Percentiles rank a stretch among this genome's conserved stretches.
phyloP scores from a whole-genome alignment of 2,888 invertebrate species.

The Ochlodes sylvanus region DNA sequence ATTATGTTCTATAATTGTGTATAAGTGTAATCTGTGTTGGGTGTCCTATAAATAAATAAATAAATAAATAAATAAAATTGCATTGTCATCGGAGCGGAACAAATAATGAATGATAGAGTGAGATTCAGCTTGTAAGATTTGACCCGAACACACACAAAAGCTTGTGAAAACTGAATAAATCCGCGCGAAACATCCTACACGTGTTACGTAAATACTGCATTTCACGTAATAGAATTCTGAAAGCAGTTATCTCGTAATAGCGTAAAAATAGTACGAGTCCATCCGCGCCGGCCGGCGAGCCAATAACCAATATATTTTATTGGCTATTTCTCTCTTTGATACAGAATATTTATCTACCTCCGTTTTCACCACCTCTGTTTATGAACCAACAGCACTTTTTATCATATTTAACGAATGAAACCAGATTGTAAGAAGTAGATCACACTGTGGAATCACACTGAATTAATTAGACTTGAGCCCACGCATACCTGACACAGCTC shows the following conservation, averaged over 20 bases:
- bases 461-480: no score
- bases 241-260: slow-evolving; percentile 14
- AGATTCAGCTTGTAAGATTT: no score
- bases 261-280: slow-evolving; percentile 25
- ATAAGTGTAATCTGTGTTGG: no score
- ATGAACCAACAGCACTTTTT: slow-evolving; percentile 27
- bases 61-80: no score
- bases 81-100: no score
- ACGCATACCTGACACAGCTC: no score
- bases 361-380: slow-evolving; percentile 40
- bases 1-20: no score
- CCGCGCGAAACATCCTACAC: background rate
- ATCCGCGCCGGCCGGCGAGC: slow-evolving; percentile 14
- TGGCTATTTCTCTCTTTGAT: slow-evolving; percentile 47
- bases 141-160: no score
- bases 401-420: slow-evolving; percentile 33
- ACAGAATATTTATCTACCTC: slow-evolving; percentile 41
- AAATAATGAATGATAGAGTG: no score
- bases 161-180: background rate
- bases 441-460: slow-evolving; percentile 1
- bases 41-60: no score
- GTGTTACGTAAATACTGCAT: slow-evolving; percentile 1
- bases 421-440: background rate
- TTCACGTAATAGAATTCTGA: slow-evolving; percentile 14
- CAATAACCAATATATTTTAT: slow-evolving; percentile 36